Base-by-base conservation (phyloP, 2,888 invertebrate genomes). In the Rhaphigaster nebulosa region DNA sequence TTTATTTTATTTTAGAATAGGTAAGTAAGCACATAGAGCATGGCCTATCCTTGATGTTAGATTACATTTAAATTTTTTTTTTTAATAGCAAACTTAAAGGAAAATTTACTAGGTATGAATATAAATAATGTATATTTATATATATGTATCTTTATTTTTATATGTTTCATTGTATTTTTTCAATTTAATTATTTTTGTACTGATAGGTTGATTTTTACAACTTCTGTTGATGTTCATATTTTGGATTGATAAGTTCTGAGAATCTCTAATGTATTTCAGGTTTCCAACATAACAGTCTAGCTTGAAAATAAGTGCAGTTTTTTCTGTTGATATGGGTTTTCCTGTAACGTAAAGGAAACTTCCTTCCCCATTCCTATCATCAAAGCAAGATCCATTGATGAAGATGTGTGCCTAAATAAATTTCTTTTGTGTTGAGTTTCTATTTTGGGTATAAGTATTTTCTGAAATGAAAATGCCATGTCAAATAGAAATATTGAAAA, bases 51-150 rank as follows among this genome's bases (percentile, higher is more conserved):
- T 87, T 41, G 80, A 41, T 87, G 60, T 90, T 90, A 87, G 88
- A 90, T 87, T 45, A 90, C 50, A 60, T 91, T 54, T 91, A 91
- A 89, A 87, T 90, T 91, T 91, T 91, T 87, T 90, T 91, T 91
- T 89, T 84, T 56, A 89, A 88, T 90, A 92, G 92, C 92, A 92
- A 92, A 92, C 92, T 92, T 91, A 92, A 91, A 91, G 92, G 92
- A 91, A 90, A 87, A 60, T 80, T 84, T 41, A 54, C 34, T 91
- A 91, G 91, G 91, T 91, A 91, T 88, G 89, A 88, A n/a, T 18
- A 45, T 50, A 84, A 84, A 84, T 84, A 50, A 84, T 26, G 84
- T 84, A 84, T 84, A 84, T 76, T 76, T 20, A 76, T 23, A 20
- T 38, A 76, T 76, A 38, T 76, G 65, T 76, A 76, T 76, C 29